Percentiles rank a stretch among this genome's conserved stretches.
These are phyloP conservation scores for Fragum whitleyi DNA, from an alignment of 2,888 invertebrate species.

Conservation along the genomic window DNA sequence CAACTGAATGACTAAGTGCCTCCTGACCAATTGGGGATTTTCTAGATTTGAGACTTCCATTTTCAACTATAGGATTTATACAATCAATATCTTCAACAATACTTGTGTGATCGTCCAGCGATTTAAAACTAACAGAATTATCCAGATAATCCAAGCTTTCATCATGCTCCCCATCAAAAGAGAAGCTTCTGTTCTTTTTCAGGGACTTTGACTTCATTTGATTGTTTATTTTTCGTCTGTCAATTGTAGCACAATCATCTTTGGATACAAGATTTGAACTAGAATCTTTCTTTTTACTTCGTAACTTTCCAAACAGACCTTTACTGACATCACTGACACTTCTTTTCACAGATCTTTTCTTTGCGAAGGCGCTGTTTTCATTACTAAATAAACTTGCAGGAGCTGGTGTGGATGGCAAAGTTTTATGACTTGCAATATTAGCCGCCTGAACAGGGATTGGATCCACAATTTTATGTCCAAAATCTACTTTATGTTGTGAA, in stretches of 20 bases:
- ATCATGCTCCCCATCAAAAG: constrained; percentile 28
- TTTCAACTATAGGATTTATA: not conserved
- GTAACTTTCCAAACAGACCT: constrained; percentile 53
- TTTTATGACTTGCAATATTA: constrained; percentile 38
- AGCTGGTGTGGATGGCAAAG: constrained; percentile 42
- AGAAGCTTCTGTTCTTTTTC: constrained; percentile 32
- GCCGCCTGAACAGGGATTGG: constrained; percentile 49
- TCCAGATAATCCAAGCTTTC: constrained; percentile 23
- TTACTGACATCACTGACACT: constrained; percentile 64
- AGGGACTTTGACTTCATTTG: constrained; percentile 15
- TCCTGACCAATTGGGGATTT: constrained; percentile 38
- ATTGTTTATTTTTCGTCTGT: not conserved
- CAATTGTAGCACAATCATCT: constrained; percentile 28
- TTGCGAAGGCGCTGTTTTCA: constrained; percentile 67
- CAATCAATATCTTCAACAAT: constrained; percentile 13
- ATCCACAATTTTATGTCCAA: constrained; percentile 44
- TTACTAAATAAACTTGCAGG: constrained; percentile 50
- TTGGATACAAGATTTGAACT: constrained; percentile 2
- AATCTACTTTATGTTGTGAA: not conserved
- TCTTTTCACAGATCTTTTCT: constrained; percentile 55
- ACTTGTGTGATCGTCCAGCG: constrained; percentile 19
- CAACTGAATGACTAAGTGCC: not conserved
- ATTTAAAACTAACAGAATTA: constrained; percentile 7
- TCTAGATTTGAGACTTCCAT: not conserved
- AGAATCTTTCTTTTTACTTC: constrained; percentile 46